phyloP scores from a whole-genome alignment of 1,140 invertebrate genomes.

The Caerostris darwini region DNA sequence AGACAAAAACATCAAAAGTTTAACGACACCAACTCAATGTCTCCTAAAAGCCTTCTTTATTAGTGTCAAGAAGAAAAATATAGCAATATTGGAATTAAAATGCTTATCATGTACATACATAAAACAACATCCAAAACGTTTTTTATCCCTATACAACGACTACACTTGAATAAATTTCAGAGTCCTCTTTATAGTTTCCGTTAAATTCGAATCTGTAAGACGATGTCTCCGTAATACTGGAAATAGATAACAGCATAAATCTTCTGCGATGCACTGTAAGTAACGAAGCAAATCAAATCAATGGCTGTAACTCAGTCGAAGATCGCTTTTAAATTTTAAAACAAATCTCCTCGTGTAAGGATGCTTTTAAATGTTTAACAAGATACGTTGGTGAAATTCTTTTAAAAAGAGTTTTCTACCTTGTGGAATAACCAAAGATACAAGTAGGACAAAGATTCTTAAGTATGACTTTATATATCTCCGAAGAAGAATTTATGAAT shows the following conservation, averaged over 20 bases:
- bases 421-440: neutral
- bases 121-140: too few relatives aligned
- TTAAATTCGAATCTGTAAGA: neutral
- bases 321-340: constrained; percentile 2
- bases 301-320: neutral
- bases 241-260: neutral
- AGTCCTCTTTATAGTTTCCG: neutral
- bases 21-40: too few relatives aligned
- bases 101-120: too few relatives aligned
- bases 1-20: too few relatives aligned
- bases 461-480: neutral
- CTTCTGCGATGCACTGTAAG: neutral
- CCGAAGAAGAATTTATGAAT: neutral
- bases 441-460: neutral
- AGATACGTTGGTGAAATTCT: neutral
- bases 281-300: neutral
- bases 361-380: constrained; percentile 9
- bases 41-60: too few relatives aligned
- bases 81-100: too few relatives aligned
- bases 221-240: neutral
- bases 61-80: too few relatives aligned
- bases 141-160: too few relatives aligned
- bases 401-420: neutral
- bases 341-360: neutral
- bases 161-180: neutral